These are phyloP conservation scores for Paradoxurus hermaphroditus DNA, from an alignment of 2,113 vertebrate genomes.

Conservation along the genomic window DNA sequence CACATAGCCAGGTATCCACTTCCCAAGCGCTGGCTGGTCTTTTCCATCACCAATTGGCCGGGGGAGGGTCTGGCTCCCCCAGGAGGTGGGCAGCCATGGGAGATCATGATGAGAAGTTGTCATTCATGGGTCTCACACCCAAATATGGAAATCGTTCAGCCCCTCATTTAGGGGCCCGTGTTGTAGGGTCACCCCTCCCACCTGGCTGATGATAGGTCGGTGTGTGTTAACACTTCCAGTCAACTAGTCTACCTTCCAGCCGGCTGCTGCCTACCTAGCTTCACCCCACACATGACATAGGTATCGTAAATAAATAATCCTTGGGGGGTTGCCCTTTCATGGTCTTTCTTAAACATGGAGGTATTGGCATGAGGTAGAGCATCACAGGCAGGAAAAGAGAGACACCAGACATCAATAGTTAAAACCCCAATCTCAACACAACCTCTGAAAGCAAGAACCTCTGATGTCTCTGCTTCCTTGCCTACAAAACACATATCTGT, in stretches of 20 bases:
- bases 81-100: accelerated
- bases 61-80: background rate
- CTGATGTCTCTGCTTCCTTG: background rate
- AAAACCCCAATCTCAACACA: accelerated
- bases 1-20: accelerated
- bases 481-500: background rate
- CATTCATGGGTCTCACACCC: too few relatives aligned
- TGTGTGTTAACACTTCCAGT: accelerated
- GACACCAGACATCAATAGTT: background rate
- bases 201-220: accelerated
- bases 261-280: accelerated
- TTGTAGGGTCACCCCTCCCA: background rate
- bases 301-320: background rate
- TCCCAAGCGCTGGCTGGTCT: background rate
- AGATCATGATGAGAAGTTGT: background rate
- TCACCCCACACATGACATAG: background rate
- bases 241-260: background rate
- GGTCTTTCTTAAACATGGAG: background rate
- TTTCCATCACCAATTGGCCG: background rate
- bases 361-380: background rate
- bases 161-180: accelerated
- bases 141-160: background rate
- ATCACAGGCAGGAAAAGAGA: too few relatives aligned
- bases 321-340: background rate
- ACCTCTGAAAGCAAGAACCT: background rate